phyloP scores from a whole-genome alignment of 2,888 invertebrate species.

The Apoderus coryli region DNA sequence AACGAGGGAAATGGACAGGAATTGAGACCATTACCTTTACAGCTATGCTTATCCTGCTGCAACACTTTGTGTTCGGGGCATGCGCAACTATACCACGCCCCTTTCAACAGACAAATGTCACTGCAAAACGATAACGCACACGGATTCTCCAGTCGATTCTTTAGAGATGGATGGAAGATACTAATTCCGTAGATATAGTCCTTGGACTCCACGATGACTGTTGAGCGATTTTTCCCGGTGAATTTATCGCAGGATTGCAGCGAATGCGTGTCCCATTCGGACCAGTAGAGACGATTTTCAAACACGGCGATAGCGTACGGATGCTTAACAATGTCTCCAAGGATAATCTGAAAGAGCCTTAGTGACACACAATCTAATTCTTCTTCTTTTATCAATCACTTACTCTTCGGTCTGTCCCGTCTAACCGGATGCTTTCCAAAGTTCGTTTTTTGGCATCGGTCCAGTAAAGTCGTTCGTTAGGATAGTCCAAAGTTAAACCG shows the following conservation, averaged over 20 bases:
- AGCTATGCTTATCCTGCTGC: conserved; percentile 38
- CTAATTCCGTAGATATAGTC: conserved; percentile 48
- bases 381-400: no score
- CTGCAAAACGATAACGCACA: conserved; percentile 51
- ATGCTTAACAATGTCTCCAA: conserved; percentile 51
- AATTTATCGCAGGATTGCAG: conserved; percentile 68
- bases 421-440: conserved; percentile 48
- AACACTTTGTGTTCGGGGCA: conserved; percentile 63
- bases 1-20: no score
- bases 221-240: conserved; percentile 46
- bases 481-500: conserved; percentile 70
- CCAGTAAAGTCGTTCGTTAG: conserved; percentile 73
- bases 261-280: conserved; percentile 67
- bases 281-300: conserved; percentile 81
- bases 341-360: conserved; percentile 30
- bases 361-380: no score
- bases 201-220: conserved; percentile 36
- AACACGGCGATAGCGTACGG: conserved; percentile 78
- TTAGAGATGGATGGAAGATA: conserved; percentile 57
- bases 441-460: conserved; percentile 60
- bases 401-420: conserved; percentile 52
- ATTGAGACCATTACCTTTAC: no score
- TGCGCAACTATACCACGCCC: conserved; percentile 46
- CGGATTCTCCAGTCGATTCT: conserved; percentile 39
- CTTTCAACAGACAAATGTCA: conserved; percentile 61